These are phyloP conservation scores for Zosterops japonicus DNA, from an alignment of 2,113 vertebrate species.

Conservation along the genomic window DNA sequence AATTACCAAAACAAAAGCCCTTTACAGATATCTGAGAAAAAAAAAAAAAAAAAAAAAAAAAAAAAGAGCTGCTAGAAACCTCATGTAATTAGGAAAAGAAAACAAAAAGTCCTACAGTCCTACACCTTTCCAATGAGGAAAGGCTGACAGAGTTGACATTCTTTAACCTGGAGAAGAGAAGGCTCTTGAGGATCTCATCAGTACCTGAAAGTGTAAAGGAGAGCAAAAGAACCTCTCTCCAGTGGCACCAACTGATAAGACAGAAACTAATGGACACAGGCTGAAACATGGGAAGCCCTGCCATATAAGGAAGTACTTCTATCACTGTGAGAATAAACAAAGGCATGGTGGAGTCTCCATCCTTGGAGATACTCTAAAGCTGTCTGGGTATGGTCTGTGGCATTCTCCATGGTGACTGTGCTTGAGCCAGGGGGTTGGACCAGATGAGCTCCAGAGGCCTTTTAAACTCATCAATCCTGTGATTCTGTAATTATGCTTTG, in stretches of 20 bases:
- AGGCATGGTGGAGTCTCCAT: background rate
- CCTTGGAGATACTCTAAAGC: background rate
- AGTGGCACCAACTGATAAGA: background rate
- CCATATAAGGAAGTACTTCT: background rate
- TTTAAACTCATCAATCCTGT: background rate
- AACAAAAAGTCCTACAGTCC: background rate
- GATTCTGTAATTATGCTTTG: background rate
- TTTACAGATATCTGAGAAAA: background rate
- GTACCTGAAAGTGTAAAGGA: background rate
- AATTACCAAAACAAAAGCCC: background rate
- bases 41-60: too few species aligned
- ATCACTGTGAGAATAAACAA: background rate
- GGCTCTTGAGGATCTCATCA: background rate
- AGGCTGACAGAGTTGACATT: background rate
- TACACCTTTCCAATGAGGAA: background rate
- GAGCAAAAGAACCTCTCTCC: background rate
- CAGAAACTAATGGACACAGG: background rate
- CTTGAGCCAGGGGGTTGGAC: background rate
- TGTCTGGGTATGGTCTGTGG: background rate
- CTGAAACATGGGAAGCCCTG: accelerated
- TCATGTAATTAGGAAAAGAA: background rate
- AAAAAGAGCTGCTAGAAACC: background rate
- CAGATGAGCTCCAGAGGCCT: background rate
- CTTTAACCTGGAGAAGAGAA: background rate
- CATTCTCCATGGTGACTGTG: background rate